phyloP scores from a whole-genome alignment of 2,888 invertebrate genomes.

The Pachymerium ferrugineum region DNA sequence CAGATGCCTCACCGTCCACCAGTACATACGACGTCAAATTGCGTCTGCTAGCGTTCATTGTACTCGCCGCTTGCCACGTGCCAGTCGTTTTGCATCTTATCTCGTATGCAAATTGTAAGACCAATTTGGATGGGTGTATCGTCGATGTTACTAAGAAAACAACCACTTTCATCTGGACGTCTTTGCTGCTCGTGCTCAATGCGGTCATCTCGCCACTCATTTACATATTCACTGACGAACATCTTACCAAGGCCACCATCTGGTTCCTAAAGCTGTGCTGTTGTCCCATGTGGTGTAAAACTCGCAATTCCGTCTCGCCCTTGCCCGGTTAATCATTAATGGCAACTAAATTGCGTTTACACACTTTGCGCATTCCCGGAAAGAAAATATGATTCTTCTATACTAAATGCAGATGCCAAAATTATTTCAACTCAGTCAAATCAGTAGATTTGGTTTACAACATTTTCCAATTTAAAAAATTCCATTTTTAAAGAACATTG shows the following conservation, averaged over 20 bases:
- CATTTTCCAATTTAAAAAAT: too few species aligned
- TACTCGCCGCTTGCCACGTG: slow-evolving; percentile 35
- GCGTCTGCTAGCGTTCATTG: slow-evolving; percentile 30
- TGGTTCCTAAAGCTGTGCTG: slow-evolving; percentile 33
- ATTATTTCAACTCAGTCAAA: too few species aligned
- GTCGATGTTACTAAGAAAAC: slow-evolving; percentile 12
- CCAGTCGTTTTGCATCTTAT: slow-evolving; percentile 35
- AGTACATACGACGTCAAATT: slow-evolving; percentile 32
- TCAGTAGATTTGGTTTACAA: too few species aligned
- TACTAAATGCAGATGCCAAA: too few species aligned
- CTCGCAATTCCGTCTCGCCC: slow-evolving; percentile 1
- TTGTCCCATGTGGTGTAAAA: slow-evolving; percentile 31
- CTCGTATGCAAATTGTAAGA: slow-evolving; percentile 27
- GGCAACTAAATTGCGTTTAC: too few species aligned
- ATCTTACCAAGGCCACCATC: slow-evolving; percentile 34
- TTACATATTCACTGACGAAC: slow-evolving; percentile 36
- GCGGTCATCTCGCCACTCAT: slow-evolving; percentile 35
- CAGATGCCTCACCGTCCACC: not conserved
- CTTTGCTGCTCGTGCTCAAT: slow-evolving; percentile 35
- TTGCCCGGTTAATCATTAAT: not conserved
- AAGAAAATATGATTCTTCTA: too few species aligned
- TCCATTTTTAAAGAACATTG: too few species aligned
- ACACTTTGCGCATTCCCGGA: too few species aligned
- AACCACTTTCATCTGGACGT: slow-evolving; percentile 35
- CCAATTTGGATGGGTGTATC: not conserved